Evolutionary conservation across 2,888 invertebrate species (phyloP).

Genomic region (Tyria jacobaeae): DNA sequence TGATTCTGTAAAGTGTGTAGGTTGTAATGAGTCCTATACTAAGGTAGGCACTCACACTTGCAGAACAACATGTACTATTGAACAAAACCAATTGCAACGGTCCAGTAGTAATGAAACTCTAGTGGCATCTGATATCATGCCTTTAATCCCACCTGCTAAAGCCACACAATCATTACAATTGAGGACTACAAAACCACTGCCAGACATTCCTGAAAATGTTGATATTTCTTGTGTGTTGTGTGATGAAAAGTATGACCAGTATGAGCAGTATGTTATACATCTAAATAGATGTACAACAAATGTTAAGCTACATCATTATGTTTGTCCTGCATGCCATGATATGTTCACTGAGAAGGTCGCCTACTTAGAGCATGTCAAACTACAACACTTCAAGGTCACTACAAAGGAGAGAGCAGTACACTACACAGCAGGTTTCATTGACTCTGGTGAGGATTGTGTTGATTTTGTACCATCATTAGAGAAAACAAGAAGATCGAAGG

Average conservation of each 20-base stretch:
- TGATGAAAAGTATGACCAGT: slow-evolving; percentile 75
- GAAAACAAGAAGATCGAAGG: slow-evolving; percentile 73
- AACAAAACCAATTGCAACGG: slow-evolving; percentile 70
- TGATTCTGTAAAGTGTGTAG: slow-evolving; percentile 80
- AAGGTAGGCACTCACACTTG: slow-evolving; percentile 75
- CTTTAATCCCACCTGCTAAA: slow-evolving; percentile 41
- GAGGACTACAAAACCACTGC: slow-evolving; percentile 50
- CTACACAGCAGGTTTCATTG: slow-evolving; percentile 61
- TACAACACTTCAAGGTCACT: slow-evolving; percentile 65
- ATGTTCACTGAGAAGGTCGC: slow-evolving; percentile 73
- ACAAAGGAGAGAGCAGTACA: slow-evolving; percentile 60
- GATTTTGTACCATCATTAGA: slow-evolving; percentile 76
- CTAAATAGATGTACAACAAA: slow-evolving; percentile 80
- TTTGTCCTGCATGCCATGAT: slow-evolving; percentile 81
- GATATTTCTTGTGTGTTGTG: slow-evolving; percentile 78
- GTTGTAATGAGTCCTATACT: slow-evolving; percentile 76
- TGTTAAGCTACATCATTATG: slow-evolving; percentile 80
- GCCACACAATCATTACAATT: slow-evolving; percentile 34
- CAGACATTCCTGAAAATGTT: slow-evolving; percentile 52
- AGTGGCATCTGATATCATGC: slow-evolving; percentile 70
- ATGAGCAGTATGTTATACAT: slow-evolving; percentile 75
- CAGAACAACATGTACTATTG: slow-evolving; percentile 77
- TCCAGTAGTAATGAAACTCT: slow-evolving; percentile 80
- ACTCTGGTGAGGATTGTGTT: slow-evolving; percentile 73
- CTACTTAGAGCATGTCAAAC: slow-evolving; percentile 76